These are phyloP conservation scores for Caenorhabditis parvicauda DNA, from an alignment of 2,888 invertebrate genomes.

Conservation along the genomic window DNA sequence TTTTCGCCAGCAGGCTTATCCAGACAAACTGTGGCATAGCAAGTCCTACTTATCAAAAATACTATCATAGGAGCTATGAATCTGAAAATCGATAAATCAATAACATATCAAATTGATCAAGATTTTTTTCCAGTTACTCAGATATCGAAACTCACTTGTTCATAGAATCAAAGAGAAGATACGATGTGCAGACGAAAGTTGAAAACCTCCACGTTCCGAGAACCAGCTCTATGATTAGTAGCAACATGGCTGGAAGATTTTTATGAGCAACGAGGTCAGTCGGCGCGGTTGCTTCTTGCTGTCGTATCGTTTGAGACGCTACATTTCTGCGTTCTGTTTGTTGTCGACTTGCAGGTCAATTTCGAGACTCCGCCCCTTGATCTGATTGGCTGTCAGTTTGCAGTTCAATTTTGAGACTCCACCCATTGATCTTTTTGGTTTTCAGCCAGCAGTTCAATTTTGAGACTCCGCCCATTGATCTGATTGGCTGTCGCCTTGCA, in stretches of 20 bases:
- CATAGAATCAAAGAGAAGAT: slow-evolving; percentile 58
- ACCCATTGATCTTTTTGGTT: too few relatives aligned
- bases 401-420: too few relatives aligned
- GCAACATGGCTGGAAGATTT: slow-evolving; percentile 54
- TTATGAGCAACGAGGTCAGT: not conserved
- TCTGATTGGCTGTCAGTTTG: too few relatives aligned
- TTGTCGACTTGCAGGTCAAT: too few relatives aligned
- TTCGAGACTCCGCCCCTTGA: too few relatives aligned
- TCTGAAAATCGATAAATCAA: slow-evolving; percentile 15
- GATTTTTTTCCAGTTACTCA: not conserved
- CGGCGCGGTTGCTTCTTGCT: too few relatives aligned
- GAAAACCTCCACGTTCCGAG: slow-evolving; percentile 59
- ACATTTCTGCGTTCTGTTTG: too few relatives aligned
- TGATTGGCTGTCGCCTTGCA: too few relatives aligned
- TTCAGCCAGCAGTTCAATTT: too few relatives aligned
- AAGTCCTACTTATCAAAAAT: slow-evolving; percentile 58
- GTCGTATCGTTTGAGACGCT: too few relatives aligned
- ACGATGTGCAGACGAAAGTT: slow-evolving; percentile 49
- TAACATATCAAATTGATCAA: not conserved
- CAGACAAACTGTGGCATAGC: slow-evolving; percentile 59
- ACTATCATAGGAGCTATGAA: slow-evolving; percentile 61
- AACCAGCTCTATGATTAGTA: slow-evolving; percentile 55
- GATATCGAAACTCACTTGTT: slow-evolving; percentile 45
- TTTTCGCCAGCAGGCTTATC: slow-evolving; percentile 49
- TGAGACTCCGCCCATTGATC: too few relatives aligned